Percentiles rank a stretch among this genome's conserved stretches.
Evolutionary conservation across 2,113 vertebrate genomes (phyloP).

Genomic region (Brachyhypopomus gauderio): DNA sequence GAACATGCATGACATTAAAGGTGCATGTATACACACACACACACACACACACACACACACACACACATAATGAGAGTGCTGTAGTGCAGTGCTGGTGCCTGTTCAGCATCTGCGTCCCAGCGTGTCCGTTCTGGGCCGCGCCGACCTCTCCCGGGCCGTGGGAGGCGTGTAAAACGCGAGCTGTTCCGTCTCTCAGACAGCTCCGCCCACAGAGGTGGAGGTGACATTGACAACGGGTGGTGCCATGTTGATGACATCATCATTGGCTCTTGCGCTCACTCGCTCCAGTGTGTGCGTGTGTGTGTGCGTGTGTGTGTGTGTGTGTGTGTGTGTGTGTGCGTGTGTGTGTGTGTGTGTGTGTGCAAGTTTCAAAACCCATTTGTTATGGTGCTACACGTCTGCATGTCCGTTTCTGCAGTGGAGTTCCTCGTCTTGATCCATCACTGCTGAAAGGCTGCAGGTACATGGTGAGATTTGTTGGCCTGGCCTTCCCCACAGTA

Average conservation of each 20-base stretch:
- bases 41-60: slow-evolving; percentile 21
- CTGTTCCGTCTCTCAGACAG: slow-evolving; percentile 49
- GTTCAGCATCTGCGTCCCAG: not conserved
- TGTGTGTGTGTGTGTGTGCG: slow-evolving; percentile 20
- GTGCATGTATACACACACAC: slow-evolving; percentile 7
- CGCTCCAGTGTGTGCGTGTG: too few relatives aligned
- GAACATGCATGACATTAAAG: slow-evolving; percentile 63
- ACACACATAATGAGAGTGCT: not conserved
- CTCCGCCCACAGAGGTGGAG: slow-evolving; percentile 68
- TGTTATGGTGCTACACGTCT: slow-evolving; percentile 54
- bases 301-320: not conserved
- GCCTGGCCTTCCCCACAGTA: slow-evolving; percentile 36
- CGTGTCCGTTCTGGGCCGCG: slow-evolving; percentile 26
- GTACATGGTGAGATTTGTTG: slow-evolving; percentile 52
- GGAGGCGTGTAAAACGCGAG: slow-evolving; percentile 12
- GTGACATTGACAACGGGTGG: slow-evolving; percentile 68
- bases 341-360: slow-evolving; percentile 3
- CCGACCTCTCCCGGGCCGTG: slow-evolving; percentile 6
- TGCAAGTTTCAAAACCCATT: slow-evolving; percentile 57
- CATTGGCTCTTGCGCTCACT: not conserved
- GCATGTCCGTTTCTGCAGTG: slow-evolving; percentile 43
- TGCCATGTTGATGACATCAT: slow-evolving; percentile 9
- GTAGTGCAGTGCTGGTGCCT: not conserved
- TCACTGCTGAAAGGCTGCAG: slow-evolving; percentile 41
- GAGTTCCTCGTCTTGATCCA: slow-evolving; percentile 49